Evolutionary conservation across 2,888 invertebrate genomes (phyloP), one percentile per base, ranked within the genome.

Genomic region (Patella pellucida): DNA sequence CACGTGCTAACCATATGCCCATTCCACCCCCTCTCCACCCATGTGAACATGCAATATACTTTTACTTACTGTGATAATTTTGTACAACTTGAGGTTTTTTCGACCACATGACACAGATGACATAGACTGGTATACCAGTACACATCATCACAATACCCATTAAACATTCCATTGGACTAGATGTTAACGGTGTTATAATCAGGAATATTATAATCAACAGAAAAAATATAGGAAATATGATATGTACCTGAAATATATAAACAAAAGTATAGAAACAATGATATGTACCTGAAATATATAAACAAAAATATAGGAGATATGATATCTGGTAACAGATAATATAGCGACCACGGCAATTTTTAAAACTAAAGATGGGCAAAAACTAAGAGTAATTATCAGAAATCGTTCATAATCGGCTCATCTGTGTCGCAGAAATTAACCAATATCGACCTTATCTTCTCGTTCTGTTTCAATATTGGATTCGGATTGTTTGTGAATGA

Each of bases 41-140:
- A 27, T 2, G 41, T 41, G 9, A 41, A 41, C 41, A 41, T 41
- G 41, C 41, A 4, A 41, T 41, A 41, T 0, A 41, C n/a, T n/a
- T 1, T 41, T 56, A 79, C 86, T 81, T 78, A 89, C 89, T 81
- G 73, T 85, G 75, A n/a, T 82, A 73, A 41, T 75, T 75, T 52
- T 73, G 74, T 79, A 87, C 86, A 15, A 79, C 75, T 52, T 78
- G 54, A 16, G 90, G 90, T 80, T 92, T 92, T 68, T 85, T 85
- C 80, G 89, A 83, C 92, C 92, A 92, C 77, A 84, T 82, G 16
- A 92, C 88, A 0, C 91, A 89, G 11, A 95, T 85, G 86, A 95
- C 94, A 90, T 96, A 96, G 15, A 96, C 94, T 12, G 96, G 97
- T 79, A 97, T 93, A 11, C 89, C 89, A 1, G 88, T 86, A 50